Percentiles rank a stretch among this genome's conserved stretches.
phyloP scores from a whole-genome alignment of 1,140 invertebrate species.

The Euborellia annulipes region DNA sequence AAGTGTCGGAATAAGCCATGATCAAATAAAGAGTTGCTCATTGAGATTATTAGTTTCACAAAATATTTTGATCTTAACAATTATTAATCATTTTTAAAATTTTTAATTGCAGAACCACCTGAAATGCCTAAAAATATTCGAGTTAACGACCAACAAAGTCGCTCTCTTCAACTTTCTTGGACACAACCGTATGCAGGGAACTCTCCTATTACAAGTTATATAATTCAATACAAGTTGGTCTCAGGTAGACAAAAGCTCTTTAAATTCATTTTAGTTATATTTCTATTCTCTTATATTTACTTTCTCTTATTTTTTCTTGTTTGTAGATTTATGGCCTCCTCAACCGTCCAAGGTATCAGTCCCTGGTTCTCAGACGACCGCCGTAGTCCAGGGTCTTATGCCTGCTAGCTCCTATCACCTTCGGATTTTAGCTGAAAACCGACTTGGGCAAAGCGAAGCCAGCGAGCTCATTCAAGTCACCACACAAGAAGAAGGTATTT shows the following conservation, averaged over 20 bases:
- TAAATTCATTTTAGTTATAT: background rate
- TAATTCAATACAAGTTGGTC: slow-evolving; percentile 70
- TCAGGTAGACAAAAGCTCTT: slow-evolving; percentile 46
- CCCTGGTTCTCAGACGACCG: slow-evolving; percentile 57
- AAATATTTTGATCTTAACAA: too few species aligned
- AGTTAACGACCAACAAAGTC: slow-evolving; percentile 63
- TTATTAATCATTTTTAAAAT: too few species aligned
- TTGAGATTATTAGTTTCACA: too few species aligned
- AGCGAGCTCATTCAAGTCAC: slow-evolving; percentile 66
- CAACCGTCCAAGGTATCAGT: slow-evolving; percentile 64
- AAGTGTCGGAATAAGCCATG: too few species aligned
- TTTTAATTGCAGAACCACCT: slow-evolving; percentile 45
- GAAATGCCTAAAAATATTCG: slow-evolving; percentile 72
- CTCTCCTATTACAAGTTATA: slow-evolving; percentile 71
- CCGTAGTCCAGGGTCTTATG: slow-evolving; percentile 59
- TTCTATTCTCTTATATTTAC: background rate
- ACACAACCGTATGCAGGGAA: slow-evolving; percentile 74
- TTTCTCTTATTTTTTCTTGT: slow-evolving; percentile 10
- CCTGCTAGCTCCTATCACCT: slow-evolving; percentile 83
- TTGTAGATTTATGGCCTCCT: slow-evolving; percentile 50
- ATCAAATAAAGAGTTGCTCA: too few species aligned
- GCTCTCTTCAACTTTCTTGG: slow-evolving; percentile 69
- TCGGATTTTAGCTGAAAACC: slow-evolving; percentile 75
- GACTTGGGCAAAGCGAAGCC: slow-evolving; percentile 69
- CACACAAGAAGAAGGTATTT: slow-evolving; percentile 62